Percentiles rank a stretch among this genome's conserved stretches.
phyloP scores from a whole-genome alignment of 30 jellyfish, hydroid and myxozoan species.

The Rhopilema esculentum region DNA sequence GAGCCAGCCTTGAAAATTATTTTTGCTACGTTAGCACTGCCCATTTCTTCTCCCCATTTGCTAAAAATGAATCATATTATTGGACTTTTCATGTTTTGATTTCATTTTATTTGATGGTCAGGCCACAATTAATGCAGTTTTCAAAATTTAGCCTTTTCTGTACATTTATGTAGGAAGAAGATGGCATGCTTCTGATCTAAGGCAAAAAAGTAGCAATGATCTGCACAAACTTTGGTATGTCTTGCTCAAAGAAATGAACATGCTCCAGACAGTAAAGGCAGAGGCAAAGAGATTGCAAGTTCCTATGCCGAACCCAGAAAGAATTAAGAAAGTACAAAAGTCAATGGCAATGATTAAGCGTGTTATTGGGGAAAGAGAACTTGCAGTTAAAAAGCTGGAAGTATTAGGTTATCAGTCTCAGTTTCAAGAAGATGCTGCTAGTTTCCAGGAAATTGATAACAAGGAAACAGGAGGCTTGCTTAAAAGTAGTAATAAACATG shows the following conservation, averaged over 20 bases:
- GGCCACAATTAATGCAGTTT: too few species aligned
- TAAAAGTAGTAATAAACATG: background rate
- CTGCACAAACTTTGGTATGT: constrained; percentile 98
- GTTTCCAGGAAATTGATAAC: background rate
- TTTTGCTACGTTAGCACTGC: too few species aligned
- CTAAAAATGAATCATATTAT: too few species aligned
- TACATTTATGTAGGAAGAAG: too few species aligned
- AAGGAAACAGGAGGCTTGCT: background rate
- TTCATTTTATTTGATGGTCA: too few species aligned
- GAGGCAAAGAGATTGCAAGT: constrained; percentile 89
- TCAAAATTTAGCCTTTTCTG: too few species aligned
- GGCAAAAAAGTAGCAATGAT: constrained; percentile 86
- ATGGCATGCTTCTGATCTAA: constrained; percentile 93
- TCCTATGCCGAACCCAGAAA: constrained; percentile 95
- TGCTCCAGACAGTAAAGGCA: constrained; percentile 87
- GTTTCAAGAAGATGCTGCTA: background rate
- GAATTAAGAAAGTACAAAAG: constrained; percentile 80
- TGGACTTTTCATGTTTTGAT: too few species aligned
- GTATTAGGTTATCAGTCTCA: constrained; percentile 63
- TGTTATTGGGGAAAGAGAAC: constrained; percentile 80
- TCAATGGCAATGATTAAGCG: constrained; percentile 82
- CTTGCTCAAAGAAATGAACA: constrained; percentile 88
- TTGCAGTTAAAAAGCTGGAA: constrained; percentile 72
- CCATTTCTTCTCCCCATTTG: too few species aligned
- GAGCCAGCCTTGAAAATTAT: too few species aligned